Percentiles rank a stretch among this genome's conserved stretches.
phyloP scores from a whole-genome alignment of 2,113 vertebrate species.

The Caranx ignobilis region DNA sequence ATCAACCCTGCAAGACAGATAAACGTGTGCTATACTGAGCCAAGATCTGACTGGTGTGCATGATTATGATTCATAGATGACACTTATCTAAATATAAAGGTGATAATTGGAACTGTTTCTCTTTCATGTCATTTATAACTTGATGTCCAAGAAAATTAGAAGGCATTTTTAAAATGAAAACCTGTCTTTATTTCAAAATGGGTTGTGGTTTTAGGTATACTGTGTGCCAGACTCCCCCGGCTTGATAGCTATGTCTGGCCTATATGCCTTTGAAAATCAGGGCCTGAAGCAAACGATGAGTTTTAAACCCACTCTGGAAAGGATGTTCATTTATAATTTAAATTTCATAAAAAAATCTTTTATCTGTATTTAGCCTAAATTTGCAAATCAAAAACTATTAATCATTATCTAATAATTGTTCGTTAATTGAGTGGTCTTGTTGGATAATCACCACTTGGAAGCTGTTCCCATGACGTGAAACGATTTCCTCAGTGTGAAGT shows the following conservation, averaged over 20 bases:
- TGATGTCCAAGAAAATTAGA: neutral
- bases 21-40: conserved; percentile 17
- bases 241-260: too few relatives aligned
- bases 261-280: too few relatives aligned
- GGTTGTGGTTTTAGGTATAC: neutral
- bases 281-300: too few relatives aligned
- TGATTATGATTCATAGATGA: conserved; percentile 8
- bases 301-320: too few relatives aligned
- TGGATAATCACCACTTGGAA: neutral
- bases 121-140: conserved; percentile 3
- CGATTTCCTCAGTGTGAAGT: neutral
- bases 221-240: too few relatives aligned
- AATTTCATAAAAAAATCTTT: too few relatives aligned
- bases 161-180: neutral
- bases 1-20: conserved; percentile 34
- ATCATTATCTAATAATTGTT: neutral
- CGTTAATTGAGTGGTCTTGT: neutral
- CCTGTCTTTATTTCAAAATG: neutral
- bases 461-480: neutral
- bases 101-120: conserved; percentile 1
- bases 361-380: too few relatives aligned
- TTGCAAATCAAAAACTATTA: too few relatives aligned
- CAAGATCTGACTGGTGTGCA: conserved; percentile 41
- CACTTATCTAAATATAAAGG: conserved; percentile 33
- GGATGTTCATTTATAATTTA: too few relatives aligned